A percentile compares a stretch with the other conserved stretches of the same genome.
These are phyloP conservation scores for Drosophila cognata DNA, from an alignment of 2,888 invertebrate genomes.

Conservation along the genomic window DNA sequence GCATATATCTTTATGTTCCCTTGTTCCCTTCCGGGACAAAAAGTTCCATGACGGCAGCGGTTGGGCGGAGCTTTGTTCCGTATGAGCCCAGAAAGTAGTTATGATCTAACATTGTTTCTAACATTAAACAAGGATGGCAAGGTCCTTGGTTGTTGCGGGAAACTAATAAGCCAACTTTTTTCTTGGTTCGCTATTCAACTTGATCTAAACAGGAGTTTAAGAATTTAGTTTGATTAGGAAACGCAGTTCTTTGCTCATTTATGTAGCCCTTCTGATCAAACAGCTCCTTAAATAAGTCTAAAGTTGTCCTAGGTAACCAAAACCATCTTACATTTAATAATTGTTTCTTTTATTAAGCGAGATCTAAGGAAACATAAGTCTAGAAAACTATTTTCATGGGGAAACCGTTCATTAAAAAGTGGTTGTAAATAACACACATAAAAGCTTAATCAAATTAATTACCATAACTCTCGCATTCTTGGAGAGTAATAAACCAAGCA, in stretches of 20 bases:
- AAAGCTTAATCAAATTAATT: slow-evolving; percentile 11
- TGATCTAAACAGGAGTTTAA: background rate
- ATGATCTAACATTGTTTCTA: slow-evolving; percentile 64
- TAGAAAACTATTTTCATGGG: background rate
- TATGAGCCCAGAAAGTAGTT: slow-evolving; percentile 54
- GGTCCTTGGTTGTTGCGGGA: slow-evolving; percentile 7
- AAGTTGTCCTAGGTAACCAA: background rate
- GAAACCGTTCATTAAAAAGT: background rate
- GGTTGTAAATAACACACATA: background rate
- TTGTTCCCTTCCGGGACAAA: slow-evolving; percentile 2
- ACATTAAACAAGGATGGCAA: slow-evolving; percentile 32
- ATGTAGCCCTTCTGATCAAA: background rate
- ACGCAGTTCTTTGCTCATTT: background rate
- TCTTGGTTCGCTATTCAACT: background rate
- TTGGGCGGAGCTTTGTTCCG: slow-evolving; percentile 53
- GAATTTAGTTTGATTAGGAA: rapidly evolving
- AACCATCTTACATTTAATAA: background rate
- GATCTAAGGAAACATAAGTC: background rate
- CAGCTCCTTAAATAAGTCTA: background rate
- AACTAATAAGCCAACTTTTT: background rate
- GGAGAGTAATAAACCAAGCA: background rate
- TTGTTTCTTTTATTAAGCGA: background rate
- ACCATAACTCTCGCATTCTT: background rate
- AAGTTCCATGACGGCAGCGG: slow-evolving; percentile 33
- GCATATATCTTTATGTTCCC: background rate